Base-by-base conservation (phyloP, 2,888 invertebrate genomes). In the Pycnomerus fuliginosus region DNA sequence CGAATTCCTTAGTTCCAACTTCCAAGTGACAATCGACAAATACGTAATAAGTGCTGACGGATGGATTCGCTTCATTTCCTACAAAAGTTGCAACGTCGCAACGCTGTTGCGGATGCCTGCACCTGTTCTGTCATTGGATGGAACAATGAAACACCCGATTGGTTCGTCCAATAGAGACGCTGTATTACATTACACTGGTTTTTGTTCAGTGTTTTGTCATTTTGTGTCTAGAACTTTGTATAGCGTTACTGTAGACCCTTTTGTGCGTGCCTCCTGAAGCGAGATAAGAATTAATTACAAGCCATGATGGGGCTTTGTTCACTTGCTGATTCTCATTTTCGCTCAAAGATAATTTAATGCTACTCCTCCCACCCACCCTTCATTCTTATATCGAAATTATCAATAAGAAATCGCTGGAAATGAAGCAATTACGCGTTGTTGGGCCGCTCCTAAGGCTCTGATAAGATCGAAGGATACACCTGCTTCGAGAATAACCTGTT, bases 211-310 rank as follows among this genome's bases (percentile, higher is more conserved):
- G 69, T 69, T 69, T 70, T 69, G 70, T 70, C 70, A 69, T 69
- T 70, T 70, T 70, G 70, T 70, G 68, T 70, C 69, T 68, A 61
- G 67, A 69, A 70, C 67, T 70, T 69, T 68, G 68, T 68, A 65
- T 64, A 65, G 67, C 61, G 61, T 62, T 61, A 63, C 68, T 67
- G 65, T 64, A 44, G 53, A 44, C 45, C 50, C 64, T 62, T 67
- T 72, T 72, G 71, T 72, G 63, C 56, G 56, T 62, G 65, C 55
- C 68, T 72, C 64, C 63, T 68, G 68, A 62, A 70, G 72, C 70
- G 70, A 70, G 73, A 74, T 74, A 74, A 74, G 73, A 73, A 74
- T 74, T 74, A 74, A 74, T 73, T 73, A 73, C 71, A 64, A 71
- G 68, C 70, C 68, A 63, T 65, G 69, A 68, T 68, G 64, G 58